phyloP scores from a whole-genome alignment of 2,888 invertebrate genomes.

The Entomobrya proxima region DNA sequence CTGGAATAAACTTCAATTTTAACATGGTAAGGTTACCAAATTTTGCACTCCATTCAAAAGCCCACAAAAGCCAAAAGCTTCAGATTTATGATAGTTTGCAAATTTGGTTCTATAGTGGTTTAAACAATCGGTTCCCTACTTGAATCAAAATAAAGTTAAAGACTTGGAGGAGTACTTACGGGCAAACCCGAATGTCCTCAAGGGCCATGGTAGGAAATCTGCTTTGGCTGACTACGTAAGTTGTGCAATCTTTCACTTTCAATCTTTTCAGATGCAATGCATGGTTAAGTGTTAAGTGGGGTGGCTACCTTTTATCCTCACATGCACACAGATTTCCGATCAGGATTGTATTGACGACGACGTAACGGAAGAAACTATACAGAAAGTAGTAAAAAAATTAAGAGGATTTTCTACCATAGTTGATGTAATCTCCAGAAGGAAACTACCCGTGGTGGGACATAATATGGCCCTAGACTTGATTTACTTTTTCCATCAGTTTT shows the following conservation, averaged over 20 bases:
- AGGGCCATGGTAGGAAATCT: neutral
- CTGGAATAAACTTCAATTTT: conserved; percentile 79
- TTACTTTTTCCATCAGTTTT: conserved; percentile 85
- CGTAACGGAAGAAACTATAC: conserved; percentile 78
- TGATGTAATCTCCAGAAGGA: conserved; percentile 80
- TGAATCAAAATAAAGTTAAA: conserved; percentile 78
- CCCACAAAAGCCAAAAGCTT: neutral
- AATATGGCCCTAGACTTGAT: conserved; percentile 85
- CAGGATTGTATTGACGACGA: conserved; percentile 58
- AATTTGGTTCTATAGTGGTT: conserved; percentile 28
- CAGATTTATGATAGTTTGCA: neutral
- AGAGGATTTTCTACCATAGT: conserved; percentile 85
- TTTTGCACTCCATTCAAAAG: no score
- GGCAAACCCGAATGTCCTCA: conserved; percentile 51
- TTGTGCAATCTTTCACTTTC: neutral
- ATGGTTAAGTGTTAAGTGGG: no score
- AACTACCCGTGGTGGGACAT: conserved; percentile 87
- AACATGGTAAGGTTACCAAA: conserved; percentile 82
- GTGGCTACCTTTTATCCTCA: no score
- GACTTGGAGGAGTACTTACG: conserved; percentile 54
- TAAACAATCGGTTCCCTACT: conserved; percentile 80
- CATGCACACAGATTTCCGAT: no score
- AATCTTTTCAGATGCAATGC: neutral
- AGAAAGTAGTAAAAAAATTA: conserved; percentile 79
- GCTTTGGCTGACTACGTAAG: neutral